Percentiles rank a stretch among this genome's conserved stretches.
Evolutionary conservation across 2,113 vertebrate species (phyloP).

Genomic region (Coptodon bakossiorum): DNA sequence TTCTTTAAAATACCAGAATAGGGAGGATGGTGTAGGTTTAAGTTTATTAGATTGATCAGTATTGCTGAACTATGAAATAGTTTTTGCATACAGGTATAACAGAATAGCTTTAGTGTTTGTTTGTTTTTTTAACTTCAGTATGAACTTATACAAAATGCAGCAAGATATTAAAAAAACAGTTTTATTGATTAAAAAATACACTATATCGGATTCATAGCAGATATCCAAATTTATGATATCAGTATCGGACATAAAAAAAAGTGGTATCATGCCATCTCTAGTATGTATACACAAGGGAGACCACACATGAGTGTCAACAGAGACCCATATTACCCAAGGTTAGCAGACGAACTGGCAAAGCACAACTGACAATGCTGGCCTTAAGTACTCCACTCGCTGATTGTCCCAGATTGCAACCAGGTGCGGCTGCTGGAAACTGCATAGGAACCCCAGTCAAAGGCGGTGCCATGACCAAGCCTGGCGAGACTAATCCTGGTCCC

Average conservation of each 20-base stretch:
- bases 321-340: too few species aligned
- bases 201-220: background rate
- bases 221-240: background rate
- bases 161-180: background rate
- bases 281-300: too few species aligned
- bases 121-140: background rate
- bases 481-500: too few species aligned
- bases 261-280: background rate
- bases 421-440: too few species aligned
- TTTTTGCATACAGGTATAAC: accelerated
- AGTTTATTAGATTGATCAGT: accelerated
- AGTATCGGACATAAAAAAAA: accelerated
- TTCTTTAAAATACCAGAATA: background rate
- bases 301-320: too few species aligned
- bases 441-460: too few species aligned
- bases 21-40: accelerated
- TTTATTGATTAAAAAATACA: background rate
- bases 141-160: background rate
- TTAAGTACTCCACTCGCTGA: too few species aligned
- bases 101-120: background rate
- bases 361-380: too few species aligned
- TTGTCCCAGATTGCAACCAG: too few species aligned
- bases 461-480: too few species aligned
- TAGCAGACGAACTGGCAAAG: too few species aligned
- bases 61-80: accelerated